Conservation (phyloP, 2,888 invertebrate genomes). For the Drosophila prolongata region DNA sequence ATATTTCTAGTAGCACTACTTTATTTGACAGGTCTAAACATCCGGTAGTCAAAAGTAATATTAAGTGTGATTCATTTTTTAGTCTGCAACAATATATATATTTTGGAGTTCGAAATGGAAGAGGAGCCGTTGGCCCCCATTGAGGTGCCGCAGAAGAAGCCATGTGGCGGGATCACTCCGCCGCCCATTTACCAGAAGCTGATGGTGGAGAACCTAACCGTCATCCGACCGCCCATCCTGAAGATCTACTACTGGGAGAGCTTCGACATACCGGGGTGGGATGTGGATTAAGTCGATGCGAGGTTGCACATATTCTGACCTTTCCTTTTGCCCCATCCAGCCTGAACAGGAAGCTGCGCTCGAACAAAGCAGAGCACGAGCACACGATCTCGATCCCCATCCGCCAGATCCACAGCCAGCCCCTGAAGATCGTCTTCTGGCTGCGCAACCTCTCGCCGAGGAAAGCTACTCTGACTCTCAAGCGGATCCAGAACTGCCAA, state of each 20-base stretch:
- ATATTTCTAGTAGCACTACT: too few species aligned
- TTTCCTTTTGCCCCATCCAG: constrained; percentile 30
- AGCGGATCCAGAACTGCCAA: constrained; percentile 75
- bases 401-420: constrained; percentile 74
- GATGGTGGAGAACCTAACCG: constrained; percentile 77
- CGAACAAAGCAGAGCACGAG: constrained; percentile 52
- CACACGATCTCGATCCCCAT: constrained; percentile 69
- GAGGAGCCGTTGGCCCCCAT: not conserved
- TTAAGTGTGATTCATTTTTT: not conserved
- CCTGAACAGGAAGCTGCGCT: constrained; percentile 66
- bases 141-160: constrained; percentile 5
- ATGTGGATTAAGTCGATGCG: fast-evolving
- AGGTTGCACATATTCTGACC: not conserved
- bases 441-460: constrained; percentile 61
- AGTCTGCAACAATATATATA: constrained; percentile 6
- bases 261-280: constrained; percentile 73
- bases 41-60: not conserved
- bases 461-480: constrained; percentile 55
- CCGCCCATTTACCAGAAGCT: constrained; percentile 57
- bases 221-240: constrained; percentile 70
- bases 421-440: constrained; percentile 78
- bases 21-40: not conserved
- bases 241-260: constrained; percentile 79
- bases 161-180: constrained; percentile 40
- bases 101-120: constrained; percentile 14